Conservation (phyloP, 2,113 vertebrate genomes). For the Menidia beryllina region DNA sequence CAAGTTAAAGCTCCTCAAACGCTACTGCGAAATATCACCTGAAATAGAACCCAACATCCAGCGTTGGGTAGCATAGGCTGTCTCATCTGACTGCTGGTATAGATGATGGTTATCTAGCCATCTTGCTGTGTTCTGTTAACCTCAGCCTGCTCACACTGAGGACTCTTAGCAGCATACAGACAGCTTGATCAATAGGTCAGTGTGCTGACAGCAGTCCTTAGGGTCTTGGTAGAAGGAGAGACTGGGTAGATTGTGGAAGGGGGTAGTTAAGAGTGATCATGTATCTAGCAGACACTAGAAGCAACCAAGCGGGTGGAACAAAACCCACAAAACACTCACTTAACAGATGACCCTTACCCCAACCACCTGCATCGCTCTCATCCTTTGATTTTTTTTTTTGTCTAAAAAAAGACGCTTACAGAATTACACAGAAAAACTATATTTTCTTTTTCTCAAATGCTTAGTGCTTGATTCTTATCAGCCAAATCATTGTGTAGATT, state of each 20-base stretch:
- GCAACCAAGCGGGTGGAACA: conserved; percentile 41
- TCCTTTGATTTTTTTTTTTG: conserved; percentile 6
- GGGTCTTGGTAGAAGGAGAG: conserved; percentile 51
- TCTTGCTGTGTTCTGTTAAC: conserved; percentile 73
- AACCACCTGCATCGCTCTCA: conserved; percentile 1
- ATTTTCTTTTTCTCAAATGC: no score
- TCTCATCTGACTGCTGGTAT: conserved; percentile 63
- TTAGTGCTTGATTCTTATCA: not conserved
- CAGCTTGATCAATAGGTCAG: conserved; percentile 81
- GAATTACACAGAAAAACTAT: not conserved
- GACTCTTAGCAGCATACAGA: conserved; percentile 72
- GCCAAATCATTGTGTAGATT: not conserved
- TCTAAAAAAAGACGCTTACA: not conserved
- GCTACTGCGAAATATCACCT: conserved; percentile 34
- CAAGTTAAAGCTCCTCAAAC: conserved; percentile 10
- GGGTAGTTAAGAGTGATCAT: conserved; percentile 67
- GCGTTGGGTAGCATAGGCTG: conserved; percentile 61
- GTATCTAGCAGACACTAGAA: conserved; percentile 57
- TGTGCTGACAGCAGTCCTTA: conserved; percentile 72
- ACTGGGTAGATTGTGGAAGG: conserved; percentile 42
- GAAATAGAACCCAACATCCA: conserved; percentile 64
- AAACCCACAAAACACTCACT: conserved; percentile 58
- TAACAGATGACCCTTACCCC: conserved; percentile 55
- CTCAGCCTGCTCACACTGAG: conserved; percentile 63
- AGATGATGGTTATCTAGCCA: conserved; percentile 69